Evolutionary conservation across 2,888 invertebrate species (phyloP), one percentile per base, ranked within the genome.

Genomic region (Gryllus longicercus): DNA sequence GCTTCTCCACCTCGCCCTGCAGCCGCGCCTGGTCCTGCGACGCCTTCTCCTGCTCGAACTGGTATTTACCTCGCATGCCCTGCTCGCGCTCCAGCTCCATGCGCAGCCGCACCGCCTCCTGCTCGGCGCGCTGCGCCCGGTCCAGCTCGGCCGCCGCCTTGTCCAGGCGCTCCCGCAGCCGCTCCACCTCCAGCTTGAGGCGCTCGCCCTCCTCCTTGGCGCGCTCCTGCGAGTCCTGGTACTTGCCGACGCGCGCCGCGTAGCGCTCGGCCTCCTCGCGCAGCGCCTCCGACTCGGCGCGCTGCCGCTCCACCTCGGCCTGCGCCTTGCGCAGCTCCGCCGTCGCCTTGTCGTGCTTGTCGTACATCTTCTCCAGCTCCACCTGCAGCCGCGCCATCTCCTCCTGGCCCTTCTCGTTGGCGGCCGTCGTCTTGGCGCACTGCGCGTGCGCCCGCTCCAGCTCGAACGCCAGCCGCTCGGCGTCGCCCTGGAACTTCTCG

Each of bases 331-430:
- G 90, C 83, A 96, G 89, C 85, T 96, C 96, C 16, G 92, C 90
- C 84, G 96, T 94, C 80, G 93, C 91, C 86, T 95, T 94, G 84
- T 96, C 96, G 85, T 95, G 94, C 84, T 96, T 96, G 85, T 96
- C 96, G 85, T 95, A 95, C 90, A 95, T 93, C 87, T 96, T 96
- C 86, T 96, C 96, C 76, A 95, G 90, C 88, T 96, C 96, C 79
- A 95, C 90, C 85, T 96, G 95, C 84, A 96, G 91, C 84, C 96
- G 90, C 0, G 95, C 93, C 84, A 95, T 91, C 88, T 97, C 97
- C 86, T 97, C 96, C 86, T 96, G 96, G 79, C 94, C 93, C 85
- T 96, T 95, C 86, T 96, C 96, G 82, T 95, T 93, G 11, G 93
- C 92, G 16, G 93, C 93, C 86, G 95, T 95, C 16, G 94, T 93